Conservation (phyloP, 1,140 invertebrate species). For the Penaeus indicus region DNA sequence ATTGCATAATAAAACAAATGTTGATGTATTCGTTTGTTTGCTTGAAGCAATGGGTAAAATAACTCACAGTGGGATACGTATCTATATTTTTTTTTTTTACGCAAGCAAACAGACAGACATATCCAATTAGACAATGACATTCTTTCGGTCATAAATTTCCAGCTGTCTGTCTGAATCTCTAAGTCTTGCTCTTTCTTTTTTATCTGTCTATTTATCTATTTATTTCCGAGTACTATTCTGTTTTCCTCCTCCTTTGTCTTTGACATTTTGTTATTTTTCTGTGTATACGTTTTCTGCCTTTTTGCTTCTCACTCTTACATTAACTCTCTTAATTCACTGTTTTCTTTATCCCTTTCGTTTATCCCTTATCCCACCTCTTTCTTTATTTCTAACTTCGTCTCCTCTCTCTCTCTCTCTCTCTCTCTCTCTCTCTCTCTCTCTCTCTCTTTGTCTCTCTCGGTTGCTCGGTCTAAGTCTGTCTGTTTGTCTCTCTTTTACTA, state of each 20-base stretch:
- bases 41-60: too few species aligned
- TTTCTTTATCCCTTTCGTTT: background rate
- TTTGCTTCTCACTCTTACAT: background rate
- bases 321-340: background rate
- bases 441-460: background rate
- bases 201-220: too few species aligned
- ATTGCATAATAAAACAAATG: too few species aligned
- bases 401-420: background rate
- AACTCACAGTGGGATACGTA: too few species aligned
- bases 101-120: too few species aligned
- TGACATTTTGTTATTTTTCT: background rate
- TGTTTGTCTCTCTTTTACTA: background rate
- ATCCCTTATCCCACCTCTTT: background rate
- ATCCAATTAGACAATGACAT: too few species aligned
- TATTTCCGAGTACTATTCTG: background rate
- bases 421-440: constrained; percentile 9
- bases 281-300: background rate
- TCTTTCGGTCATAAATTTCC: too few species aligned
- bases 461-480: too few species aligned
- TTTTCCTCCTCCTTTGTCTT: background rate
- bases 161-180: too few species aligned
- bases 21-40: too few species aligned
- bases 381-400: background rate
- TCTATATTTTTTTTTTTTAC: too few species aligned
- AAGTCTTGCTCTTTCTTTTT: too few species aligned